Conservation (phyloP, 2,888 invertebrate species). For the Thera britannica region DNA sequence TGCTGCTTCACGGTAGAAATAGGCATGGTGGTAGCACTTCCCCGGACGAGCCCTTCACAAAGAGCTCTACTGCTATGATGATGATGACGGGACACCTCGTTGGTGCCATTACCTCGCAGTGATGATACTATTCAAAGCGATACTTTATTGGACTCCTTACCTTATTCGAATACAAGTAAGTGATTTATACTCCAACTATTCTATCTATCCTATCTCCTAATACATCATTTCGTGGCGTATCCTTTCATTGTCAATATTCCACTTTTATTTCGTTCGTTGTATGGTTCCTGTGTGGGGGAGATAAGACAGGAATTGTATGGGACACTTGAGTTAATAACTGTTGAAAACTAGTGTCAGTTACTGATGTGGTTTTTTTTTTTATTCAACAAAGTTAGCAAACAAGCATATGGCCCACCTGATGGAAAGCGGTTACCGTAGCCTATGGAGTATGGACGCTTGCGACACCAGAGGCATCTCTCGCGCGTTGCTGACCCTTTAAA, state of each 20-base stretch:
- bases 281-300: slow-evolving; percentile 29
- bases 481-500: too few species aligned
- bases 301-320: slow-evolving; percentile 41
- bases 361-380: neutral
- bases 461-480: too few species aligned
- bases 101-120: neutral
- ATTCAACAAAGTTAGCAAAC: too few species aligned
- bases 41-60: too few species aligned
- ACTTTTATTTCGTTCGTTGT: slow-evolving; percentile 41
- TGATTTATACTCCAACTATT: slow-evolving; percentile 43
- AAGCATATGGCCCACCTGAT: too few species aligned
- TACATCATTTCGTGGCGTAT: slow-evolving; percentile 46
- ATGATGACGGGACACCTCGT: too few species aligned
- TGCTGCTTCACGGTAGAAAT: too few species aligned
- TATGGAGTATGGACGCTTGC: too few species aligned
- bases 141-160: slow-evolving; percentile 24
- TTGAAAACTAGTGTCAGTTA: slow-evolving; percentile 13
- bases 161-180: slow-evolving; percentile 34
- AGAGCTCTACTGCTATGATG: too few species aligned
- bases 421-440: too few species aligned
- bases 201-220: slow-evolving; percentile 44
- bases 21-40: too few species aligned
- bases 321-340: slow-evolving; percentile 21
- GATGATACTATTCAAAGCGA: neutral
- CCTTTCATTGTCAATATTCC: slow-evolving; percentile 46